Base-by-base conservation (phyloP, 2,888 invertebrate species). In the Leptinotarsa juncta region DNA sequence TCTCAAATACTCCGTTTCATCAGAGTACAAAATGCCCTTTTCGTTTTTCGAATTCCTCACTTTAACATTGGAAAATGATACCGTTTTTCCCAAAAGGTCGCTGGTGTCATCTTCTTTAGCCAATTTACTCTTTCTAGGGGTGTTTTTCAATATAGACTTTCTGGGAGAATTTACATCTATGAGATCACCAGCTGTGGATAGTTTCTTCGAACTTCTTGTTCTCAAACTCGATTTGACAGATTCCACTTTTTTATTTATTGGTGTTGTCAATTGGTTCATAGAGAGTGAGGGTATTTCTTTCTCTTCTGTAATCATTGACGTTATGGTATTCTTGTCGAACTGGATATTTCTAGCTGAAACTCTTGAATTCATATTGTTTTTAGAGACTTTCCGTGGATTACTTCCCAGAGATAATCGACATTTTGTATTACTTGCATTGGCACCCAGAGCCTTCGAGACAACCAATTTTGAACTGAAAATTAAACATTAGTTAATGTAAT, bases 401-500 rank as follows among this genome's bases (percentile, higher is more conserved):
- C 42, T 62, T 62, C 62, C 62, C 15, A 78, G 65, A 70, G 78
- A 76, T 16, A 78, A 55, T 48, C 78, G 67, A 55, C 75, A 69
- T 48, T 66, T 78, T 72, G 26, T 71, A 4, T 67, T 53, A 20
- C 20, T 72, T 50, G 20, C 68, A 10, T 74, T 72, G 14, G 74
- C 70, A 14, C 62, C 71, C 4, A 75, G 57, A 3, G 75, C 73
- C 55, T 76, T 78, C 1, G 77, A 76, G 3, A 72, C 71, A 66
- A 75, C 65, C 32, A 75, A 67, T 72, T 78, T 78, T 26, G 77
- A 78, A 18, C 77, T 78, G 70, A 50, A 74, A 75, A 32, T 53
- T 51, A 68, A 18, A 49, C 32, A 42, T 7, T 42, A 42, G 42
- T 42, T 42, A 10, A 42, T 42, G 42, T 12, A 42, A 42, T 42